Percentiles rank a stretch among this genome's conserved stretches.
Evolutionary conservation across 2,113 vertebrate genomes (phyloP).

Genomic region (Panthera uncia): DNA sequence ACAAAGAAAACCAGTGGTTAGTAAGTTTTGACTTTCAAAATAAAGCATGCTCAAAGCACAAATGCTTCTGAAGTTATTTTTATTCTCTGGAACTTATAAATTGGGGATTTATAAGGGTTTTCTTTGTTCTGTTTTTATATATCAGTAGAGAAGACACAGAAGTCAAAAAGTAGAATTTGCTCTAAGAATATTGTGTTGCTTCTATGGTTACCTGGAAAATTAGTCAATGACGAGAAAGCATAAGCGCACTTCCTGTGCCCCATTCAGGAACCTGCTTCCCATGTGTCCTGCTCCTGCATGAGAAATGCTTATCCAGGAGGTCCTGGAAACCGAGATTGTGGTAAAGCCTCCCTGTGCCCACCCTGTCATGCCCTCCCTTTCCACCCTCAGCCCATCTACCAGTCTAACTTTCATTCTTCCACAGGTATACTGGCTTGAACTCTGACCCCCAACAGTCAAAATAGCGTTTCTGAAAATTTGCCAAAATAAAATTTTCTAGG

Average conservation of each 20-base stretch:
- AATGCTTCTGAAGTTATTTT: background rate
- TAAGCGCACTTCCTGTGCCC: background rate
- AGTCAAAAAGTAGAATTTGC: background rate
- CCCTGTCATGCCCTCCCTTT: accelerated
- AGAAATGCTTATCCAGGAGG: background rate
- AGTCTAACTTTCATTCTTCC: background rate
- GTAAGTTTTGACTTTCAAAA: background rate
- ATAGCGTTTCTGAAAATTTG: constrained; percentile 1
- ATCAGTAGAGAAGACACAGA: background rate
- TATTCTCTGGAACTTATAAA: background rate
- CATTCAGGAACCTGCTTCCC: background rate
- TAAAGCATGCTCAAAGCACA: background rate
- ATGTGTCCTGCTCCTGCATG: background rate
- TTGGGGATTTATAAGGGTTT: background rate
- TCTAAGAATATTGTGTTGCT: background rate
- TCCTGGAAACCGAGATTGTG: background rate
- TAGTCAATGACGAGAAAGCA: background rate
- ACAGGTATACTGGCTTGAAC: background rate
- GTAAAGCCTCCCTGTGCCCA: background rate
- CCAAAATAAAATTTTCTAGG: constrained; percentile 27
- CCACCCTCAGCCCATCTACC: background rate
- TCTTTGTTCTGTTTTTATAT: constrained; percentile 19
- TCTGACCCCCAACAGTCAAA: background rate
- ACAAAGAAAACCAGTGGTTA: background rate
- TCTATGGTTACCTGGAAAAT: background rate